These are phyloP conservation scores for Ectropis crepuscularia DNA, from an alignment of 2,888 invertebrate species.

Conservation along the genomic window DNA sequence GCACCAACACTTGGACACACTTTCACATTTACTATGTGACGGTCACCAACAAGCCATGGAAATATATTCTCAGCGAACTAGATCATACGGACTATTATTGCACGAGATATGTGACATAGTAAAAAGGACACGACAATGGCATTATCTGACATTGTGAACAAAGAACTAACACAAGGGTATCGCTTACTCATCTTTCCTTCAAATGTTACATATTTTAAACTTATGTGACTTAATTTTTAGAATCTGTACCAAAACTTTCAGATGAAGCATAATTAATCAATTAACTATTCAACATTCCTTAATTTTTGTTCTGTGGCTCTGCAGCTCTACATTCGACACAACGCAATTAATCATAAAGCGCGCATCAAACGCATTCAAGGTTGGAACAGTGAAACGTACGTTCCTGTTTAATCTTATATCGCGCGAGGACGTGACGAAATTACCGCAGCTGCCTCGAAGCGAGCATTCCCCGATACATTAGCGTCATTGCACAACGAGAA, in stretches of 20 bases:
- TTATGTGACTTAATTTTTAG: conserved; percentile 5
- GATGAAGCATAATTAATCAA: too few species aligned
- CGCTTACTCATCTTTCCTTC: conserved; percentile 25
- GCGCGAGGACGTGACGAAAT: conserved; percentile 58
- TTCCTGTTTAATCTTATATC: conserved; percentile 45
- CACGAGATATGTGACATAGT: conserved; percentile 14
- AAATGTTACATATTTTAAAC: conserved; percentile 23
- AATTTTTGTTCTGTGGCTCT: background rate
- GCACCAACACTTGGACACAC: conserved; percentile 48
- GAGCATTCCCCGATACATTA: conserved; percentile 51
- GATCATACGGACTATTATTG: conserved; percentile 35
- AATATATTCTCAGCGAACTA: conserved; percentile 32
- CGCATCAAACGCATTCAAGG: conserved; percentile 45
- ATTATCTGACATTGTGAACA: conserved; percentile 30
- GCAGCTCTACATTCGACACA: conserved; percentile 1
- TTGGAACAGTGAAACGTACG: conserved; percentile 45
- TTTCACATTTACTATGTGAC: conserved; percentile 73
- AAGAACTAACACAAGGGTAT: conserved; percentile 31
- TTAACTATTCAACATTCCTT: background rate
- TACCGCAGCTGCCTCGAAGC: conserved; percentile 44
- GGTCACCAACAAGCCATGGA: conserved; percentile 45
- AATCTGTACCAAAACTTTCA: too few species aligned
- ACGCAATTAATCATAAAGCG: conserved; percentile 21
- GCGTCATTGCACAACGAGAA: conserved; percentile 69
- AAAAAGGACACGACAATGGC: conserved; percentile 33